Evolutionary conservation across 2,888 invertebrate species (phyloP).

Genomic region (Leistus spinibarbis): DNA sequence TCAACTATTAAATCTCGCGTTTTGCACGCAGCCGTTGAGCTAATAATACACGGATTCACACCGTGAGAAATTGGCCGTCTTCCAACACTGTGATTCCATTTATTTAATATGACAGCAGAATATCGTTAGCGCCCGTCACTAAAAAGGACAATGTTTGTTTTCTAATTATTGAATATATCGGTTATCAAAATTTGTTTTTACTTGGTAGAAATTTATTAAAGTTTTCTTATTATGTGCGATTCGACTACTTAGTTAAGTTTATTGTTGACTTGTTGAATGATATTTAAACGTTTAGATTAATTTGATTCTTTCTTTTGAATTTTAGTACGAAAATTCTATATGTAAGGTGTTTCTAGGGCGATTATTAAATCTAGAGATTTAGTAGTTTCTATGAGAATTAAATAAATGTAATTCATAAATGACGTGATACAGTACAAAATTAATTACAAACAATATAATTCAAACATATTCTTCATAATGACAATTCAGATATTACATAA

Average conservation of each 20-base stretch:
- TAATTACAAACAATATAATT: no score
- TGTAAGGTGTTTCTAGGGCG: background rate
- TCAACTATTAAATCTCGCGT: background rate
- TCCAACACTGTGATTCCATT: conserved; percentile 6
- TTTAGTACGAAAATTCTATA: background rate
- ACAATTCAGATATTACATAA: no score
- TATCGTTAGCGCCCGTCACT: background rate
- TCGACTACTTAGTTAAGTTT: background rate
- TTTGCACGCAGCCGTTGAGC: conserved; percentile 6
- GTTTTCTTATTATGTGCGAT: background rate
- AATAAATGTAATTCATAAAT: no score
- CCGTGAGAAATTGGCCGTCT: conserved; percentile 24
- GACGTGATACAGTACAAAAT: no score
- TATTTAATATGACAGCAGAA: background rate
- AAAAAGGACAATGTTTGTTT: background rate
- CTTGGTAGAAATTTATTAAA: conserved; percentile 16
- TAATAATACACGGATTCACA: conserved; percentile 21
- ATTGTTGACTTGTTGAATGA: conserved; percentile 1
- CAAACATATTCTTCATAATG: no score
- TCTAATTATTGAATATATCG: background rate
- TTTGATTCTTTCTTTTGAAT: background rate
- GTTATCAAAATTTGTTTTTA: conserved; percentile 25
- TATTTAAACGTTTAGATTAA: background rate
- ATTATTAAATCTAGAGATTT: background rate
- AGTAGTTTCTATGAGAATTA: background rate